Conservation (phyloP, 2,797 vertebrate species). For the Melopsittacus undulatus region DNA sequence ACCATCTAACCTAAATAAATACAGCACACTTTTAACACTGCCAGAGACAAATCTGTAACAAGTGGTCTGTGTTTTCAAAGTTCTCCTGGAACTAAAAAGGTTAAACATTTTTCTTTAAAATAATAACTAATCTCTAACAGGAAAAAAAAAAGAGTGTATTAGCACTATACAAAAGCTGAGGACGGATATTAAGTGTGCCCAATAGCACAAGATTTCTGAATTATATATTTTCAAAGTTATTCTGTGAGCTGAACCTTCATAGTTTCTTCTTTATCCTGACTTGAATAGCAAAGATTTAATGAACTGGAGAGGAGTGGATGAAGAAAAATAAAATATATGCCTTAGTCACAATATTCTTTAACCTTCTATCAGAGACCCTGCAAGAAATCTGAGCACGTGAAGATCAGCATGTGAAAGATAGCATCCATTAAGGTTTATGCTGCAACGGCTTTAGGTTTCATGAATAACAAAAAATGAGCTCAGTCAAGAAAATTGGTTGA, state of each 20-base stretch:
- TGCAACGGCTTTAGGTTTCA: constrained; percentile 50
- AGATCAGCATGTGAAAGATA: constrained; percentile 53
- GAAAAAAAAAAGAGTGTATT: not conserved
- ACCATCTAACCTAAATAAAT: not conserved
- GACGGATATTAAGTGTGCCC: not conserved
- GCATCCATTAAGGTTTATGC: constrained; percentile 40
- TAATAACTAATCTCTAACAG: not conserved
- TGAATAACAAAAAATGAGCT: constrained; percentile 63
- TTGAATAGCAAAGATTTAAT: constrained; percentile 24
- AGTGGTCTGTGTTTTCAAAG: not conserved
- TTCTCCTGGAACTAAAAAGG: not conserved
- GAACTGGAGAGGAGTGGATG: constrained; percentile 10
- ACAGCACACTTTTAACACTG: not conserved
- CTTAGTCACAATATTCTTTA: constrained; percentile 35
- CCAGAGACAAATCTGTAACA: not conserved
- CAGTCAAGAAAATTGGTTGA: constrained; percentile 15
- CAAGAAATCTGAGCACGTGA: constrained; percentile 17
- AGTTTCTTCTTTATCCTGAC: not conserved
- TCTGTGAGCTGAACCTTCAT: not conserved
- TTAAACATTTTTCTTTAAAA: not conserved
- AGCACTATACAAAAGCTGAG: not conserved
- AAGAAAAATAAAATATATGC: constrained; percentile 44
- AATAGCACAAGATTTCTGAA: not conserved
- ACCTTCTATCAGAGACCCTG: constrained; percentile 3
- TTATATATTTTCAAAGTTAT: not conserved